Base-by-base conservation (phyloP, 2,113 vertebrate genomes). In the Coptodon bakossiorum region DNA sequence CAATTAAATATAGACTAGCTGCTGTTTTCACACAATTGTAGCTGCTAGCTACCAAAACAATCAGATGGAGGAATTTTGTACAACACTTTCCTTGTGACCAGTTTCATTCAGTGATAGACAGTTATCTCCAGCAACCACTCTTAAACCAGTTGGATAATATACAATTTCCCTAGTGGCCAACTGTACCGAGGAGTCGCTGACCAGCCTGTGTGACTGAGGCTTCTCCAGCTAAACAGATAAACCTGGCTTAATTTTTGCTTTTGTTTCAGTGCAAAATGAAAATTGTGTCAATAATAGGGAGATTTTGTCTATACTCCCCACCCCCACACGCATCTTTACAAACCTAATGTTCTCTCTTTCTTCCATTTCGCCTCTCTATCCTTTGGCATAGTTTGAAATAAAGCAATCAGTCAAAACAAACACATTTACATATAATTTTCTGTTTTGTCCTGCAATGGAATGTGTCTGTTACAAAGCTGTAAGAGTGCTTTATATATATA, bases 301-400 rank as follows among this genome's bases (percentile, higher is more conserved):
- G 34, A 29, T 57, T 52, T n/a, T 50, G 31, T 27, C 73, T 17
- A 53, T 10, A 19, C 6, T 29, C 57, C 8, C 19, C 16, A 43
- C 38, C 6, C 79, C n/a, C n/a, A 40, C 45, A 50, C 1, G 16
- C 0, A 0, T 82, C 11, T 82, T 82, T 61, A 61, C 29, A 61
- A n/a, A 43, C 2, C 6, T 43, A n/a, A 31, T 48, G 0, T 2
- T 45, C 22, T 40, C n/a, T 73, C 22, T 73, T 24, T 45, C 13
- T 24, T 73, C 22, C 38, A 73, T 38, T 24, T 45, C 3, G 3
- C 3, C 66, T 43, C 22, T 45, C 40, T 73, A 10, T 40, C 36
- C 68, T 45, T 73, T 48, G 6, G 40, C 40, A 76, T 76, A 29
- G 27, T 50, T 50, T 73, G 50, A 6, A 43, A 73, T 71, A 13